These are phyloP conservation scores for Noctua janthe DNA, from an alignment of 2,888 invertebrate genomes.

Conservation along the genomic window DNA sequence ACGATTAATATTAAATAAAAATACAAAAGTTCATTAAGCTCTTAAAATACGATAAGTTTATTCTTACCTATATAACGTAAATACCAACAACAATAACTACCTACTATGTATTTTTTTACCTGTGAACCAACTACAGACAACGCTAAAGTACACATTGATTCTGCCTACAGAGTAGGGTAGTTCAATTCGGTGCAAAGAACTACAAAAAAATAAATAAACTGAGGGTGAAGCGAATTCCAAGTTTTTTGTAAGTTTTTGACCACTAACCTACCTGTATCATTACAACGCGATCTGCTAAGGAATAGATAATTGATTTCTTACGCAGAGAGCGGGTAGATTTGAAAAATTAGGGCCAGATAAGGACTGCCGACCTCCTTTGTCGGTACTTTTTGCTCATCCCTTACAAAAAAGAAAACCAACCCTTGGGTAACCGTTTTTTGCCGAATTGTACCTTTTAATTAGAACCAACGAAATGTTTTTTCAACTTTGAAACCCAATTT, in stretches of 20 bases:
- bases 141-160: slow-evolving; percentile 28
- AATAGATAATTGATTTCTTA: slow-evolving; percentile 78
- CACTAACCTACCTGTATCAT: slow-evolving; percentile 60
- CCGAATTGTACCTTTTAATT: slow-evolving; percentile 86
- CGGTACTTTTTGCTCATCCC: slow-evolving; percentile 84
- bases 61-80: slow-evolving; percentile 12
- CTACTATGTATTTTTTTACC: slow-evolving; percentile 11
- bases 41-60: slow-evolving; percentile 14
- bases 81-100: slow-evolving; percentile 16
- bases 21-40: background rate
- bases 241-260: slow-evolving; percentile 23
- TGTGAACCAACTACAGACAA: slow-evolving; percentile 33
- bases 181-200: background rate
- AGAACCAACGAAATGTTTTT: slow-evolving; percentile 75
- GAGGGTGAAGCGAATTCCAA: slow-evolving; percentile 37
- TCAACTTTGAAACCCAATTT: slow-evolving; percentile 59
- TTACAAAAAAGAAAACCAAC: slow-evolving; percentile 82
- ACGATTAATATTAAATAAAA: slow-evolving; percentile 5
- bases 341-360: slow-evolving; percentile 81
- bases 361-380: slow-evolving; percentile 80
- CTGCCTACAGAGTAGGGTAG: slow-evolving; percentile 23
- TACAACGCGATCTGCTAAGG: slow-evolving; percentile 62
- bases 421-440: slow-evolving; percentile 83
- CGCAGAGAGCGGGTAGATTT: slow-evolving; percentile 77
- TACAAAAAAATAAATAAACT: slow-evolving; percentile 26